Evolutionary conservation across 2,797 vertebrate species (phyloP).

Genomic region (Muscicapa striata): DNA sequence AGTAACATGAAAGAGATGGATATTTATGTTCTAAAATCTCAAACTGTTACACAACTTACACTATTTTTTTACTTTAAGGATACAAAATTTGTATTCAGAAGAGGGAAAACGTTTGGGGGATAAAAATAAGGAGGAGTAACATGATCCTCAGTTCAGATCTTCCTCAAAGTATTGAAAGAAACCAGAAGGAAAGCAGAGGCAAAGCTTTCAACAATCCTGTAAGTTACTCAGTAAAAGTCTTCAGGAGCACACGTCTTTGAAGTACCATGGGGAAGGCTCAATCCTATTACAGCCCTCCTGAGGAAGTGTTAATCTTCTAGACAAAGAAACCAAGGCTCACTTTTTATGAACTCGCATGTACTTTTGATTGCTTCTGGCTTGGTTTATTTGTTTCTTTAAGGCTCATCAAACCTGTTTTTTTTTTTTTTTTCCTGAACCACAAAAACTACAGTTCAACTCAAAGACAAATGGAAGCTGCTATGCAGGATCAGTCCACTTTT

Average conservation of each 20-base stretch:
- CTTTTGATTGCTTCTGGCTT: slow-evolving; percentile 59
- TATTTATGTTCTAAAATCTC: neutral
- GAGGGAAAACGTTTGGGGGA: neutral
- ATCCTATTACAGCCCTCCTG: slow-evolving; percentile 62
- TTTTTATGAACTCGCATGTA: slow-evolving; percentile 45
- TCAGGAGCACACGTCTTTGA: slow-evolving; percentile 36
- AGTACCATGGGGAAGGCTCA: slow-evolving; percentile 32
- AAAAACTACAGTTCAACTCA: slow-evolving; percentile 2
- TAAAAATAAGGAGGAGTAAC: slow-evolving; percentile 15
- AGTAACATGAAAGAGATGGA: neutral
- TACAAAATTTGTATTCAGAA: neutral
- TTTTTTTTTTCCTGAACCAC: neutral
- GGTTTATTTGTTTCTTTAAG: slow-evolving; percentile 59
- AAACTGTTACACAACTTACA: neutral
- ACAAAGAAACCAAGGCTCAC: slow-evolving; percentile 44
- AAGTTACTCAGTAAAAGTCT: slow-evolving; percentile 29
- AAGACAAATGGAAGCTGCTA: slow-evolving; percentile 22
- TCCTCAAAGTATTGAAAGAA: slow-evolving; percentile 29
- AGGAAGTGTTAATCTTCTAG: slow-evolving; percentile 61
- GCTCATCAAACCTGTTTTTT: slow-evolving; percentile 32
- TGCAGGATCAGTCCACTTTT: neutral
- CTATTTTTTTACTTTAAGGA: neutral
- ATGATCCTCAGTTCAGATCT: neutral
- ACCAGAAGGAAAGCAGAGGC: neutral
- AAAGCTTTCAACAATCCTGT: neutral